Conservation (phyloP, 2,888 invertebrate species). For the Yponomeuta cagnagella region DNA sequence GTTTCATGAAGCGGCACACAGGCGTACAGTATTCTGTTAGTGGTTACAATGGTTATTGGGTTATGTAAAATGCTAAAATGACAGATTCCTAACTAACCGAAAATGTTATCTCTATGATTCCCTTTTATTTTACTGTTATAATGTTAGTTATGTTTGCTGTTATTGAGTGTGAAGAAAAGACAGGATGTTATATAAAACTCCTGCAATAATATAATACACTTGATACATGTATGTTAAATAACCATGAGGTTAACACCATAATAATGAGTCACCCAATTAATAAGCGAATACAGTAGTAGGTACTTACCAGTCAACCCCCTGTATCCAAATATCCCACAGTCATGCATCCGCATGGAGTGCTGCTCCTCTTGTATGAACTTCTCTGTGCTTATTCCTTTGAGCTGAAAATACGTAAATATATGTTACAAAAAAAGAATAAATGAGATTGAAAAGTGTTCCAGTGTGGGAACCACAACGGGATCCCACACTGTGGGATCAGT, state of each 20-base stretch:
- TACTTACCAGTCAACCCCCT: constrained; percentile 82
- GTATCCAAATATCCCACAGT: constrained; percentile 85
- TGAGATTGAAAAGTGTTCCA: no score
- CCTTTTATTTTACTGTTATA: not conserved
- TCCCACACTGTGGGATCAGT: no score
- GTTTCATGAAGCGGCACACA: constrained; percentile 74
- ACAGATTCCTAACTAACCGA: not conserved
- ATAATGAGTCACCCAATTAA: no score
- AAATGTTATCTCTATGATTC: not conserved
- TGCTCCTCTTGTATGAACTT: constrained; percentile 85
- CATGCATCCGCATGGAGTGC: constrained; percentile 82
- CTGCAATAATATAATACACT: no score
- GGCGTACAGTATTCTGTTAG: constrained; percentile 75
- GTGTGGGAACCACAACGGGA: no score
- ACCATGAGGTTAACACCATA: no score
- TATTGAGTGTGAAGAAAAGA: not conserved
- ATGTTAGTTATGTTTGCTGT: not conserved
- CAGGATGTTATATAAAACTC: no score
- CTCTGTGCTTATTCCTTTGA: constrained; percentile 84
- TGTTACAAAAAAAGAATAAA: no score
- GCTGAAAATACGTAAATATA: constrained; percentile 45
- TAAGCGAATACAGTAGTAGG: not conserved
- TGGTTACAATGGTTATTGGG: constrained; percentile 41
- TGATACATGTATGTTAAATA: no score
- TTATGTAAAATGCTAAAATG: constrained; percentile 2